Percentiles rank a stretch among this genome's conserved stretches.
phyloP scores from a whole-genome alignment of 2,113 vertebrate genomes.

The Melierax canorus region DNA sequence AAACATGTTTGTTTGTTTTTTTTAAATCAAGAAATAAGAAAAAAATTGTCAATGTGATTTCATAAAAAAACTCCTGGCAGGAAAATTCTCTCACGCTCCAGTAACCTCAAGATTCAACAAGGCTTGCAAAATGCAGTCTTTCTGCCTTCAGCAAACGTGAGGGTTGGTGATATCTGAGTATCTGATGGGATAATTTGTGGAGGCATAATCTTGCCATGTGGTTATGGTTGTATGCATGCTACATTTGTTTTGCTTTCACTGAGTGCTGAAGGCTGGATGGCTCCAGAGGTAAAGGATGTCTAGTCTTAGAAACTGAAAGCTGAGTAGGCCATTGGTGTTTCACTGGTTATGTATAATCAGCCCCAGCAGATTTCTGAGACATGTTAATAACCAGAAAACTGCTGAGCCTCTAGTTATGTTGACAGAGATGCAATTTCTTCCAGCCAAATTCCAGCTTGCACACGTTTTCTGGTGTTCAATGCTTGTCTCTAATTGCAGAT shows the following conservation, averaged over 20 bases:
- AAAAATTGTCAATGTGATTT: background rate
- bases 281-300: background rate
- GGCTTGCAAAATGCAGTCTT: background rate
- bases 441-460: slow-evolving; percentile 18
- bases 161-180: background rate
- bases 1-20: background rate
- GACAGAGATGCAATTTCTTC: slow-evolving; percentile 37
- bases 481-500: slow-evolving; percentile 5
- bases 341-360: slow-evolving; percentile 9
- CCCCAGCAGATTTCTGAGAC: slow-evolving; percentile 51
- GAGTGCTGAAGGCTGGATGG: background rate
- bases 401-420: slow-evolving; percentile 16
- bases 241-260: slow-evolving; percentile 25
- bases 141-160: background rate
- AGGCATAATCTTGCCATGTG: background rate
- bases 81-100: background rate
- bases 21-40: background rate
- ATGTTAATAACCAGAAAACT: slow-evolving; percentile 64
- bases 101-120: background rate
- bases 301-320: background rate
- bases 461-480: background rate
- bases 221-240: background rate
- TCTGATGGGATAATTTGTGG: background rate
- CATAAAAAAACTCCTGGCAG: background rate
- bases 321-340: background rate